Percentiles rank a stretch among this genome's conserved stretches.
Evolutionary conservation across 64 coral and sea anemone species (phyloP).

Genomic region (Montipora cactus): DNA sequence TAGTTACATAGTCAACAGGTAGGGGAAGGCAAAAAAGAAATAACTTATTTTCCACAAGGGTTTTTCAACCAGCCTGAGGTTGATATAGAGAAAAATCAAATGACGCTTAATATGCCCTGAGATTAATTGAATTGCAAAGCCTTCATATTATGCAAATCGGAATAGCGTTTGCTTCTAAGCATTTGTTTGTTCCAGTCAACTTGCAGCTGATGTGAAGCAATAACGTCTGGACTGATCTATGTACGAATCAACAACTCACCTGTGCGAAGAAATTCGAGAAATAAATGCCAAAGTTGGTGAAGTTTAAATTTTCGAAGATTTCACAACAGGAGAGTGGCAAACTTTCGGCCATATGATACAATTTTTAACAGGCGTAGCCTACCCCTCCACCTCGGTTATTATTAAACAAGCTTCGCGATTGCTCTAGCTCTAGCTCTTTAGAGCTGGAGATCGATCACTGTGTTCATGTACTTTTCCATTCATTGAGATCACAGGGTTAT

Average conservation of each 20-base stretch:
- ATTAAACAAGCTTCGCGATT: neutral
- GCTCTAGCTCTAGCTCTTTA: no score
- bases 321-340: conserved; percentile 23
- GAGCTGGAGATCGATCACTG: neutral
- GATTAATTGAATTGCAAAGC: no score
- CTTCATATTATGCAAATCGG: no score
- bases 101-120: no score
- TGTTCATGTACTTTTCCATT: no score
- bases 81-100: no score
- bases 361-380: conserved; percentile 7
- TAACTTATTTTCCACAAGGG: no score
- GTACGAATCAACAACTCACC: neutral
- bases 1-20: no score
- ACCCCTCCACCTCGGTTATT: neutral
- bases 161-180: no score
- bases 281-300: conserved; percentile 5
- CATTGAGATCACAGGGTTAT: neutral
- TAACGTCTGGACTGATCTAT: neutral
- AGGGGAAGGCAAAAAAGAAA: no score
- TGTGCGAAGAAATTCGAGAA: neutral
- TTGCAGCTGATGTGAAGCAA: neutral
- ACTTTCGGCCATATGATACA: conserved; percentile 6
- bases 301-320: conserved; percentile 47
- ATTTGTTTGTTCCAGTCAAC: no score
- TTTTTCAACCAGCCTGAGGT: no score